Evolutionary conservation across 2,797 vertebrate genomes (phyloP).

Genomic region (Eulemur rubriventer): DNA sequence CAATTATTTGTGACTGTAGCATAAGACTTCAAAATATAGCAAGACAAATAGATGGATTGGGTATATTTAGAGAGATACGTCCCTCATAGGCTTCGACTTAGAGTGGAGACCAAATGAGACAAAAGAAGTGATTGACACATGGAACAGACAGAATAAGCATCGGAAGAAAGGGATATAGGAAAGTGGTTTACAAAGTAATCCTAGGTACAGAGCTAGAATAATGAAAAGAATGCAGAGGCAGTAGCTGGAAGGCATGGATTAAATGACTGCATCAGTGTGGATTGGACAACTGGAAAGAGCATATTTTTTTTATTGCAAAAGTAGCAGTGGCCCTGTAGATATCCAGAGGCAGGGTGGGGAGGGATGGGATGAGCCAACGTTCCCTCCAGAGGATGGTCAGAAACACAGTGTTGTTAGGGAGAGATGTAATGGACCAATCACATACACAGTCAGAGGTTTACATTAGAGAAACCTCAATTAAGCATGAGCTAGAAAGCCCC

Average conservation of each 20-base stretch:
- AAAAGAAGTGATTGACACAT: neutral
- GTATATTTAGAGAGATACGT: neutral
- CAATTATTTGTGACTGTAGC: neutral
- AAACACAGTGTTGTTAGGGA: neutral
- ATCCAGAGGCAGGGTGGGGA: neutral
- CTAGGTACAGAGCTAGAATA: neutral
- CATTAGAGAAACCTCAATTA: neutral
- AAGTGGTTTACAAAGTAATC: neutral
- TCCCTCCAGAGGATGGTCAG: neutral
- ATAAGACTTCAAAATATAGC: slow-evolving; percentile 25
- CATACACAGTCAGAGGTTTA: neutral
- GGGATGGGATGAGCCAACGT: neutral
- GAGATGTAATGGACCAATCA: neutral
- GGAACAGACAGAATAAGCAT: neutral
- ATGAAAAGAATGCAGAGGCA: neutral
- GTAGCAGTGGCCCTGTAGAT: neutral
- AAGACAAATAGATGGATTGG: neutral
- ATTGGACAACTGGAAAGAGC: neutral
- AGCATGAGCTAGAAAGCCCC: neutral
- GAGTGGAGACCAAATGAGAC: neutral
- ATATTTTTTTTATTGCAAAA: neutral
- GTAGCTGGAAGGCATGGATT: neutral
- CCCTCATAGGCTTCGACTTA: neutral
- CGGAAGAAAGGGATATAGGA: neutral
- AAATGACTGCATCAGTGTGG: neutral